Evolutionary conservation across 2,797 vertebrate species (phyloP).

Genomic region (Urophycis tenuis): DNA sequence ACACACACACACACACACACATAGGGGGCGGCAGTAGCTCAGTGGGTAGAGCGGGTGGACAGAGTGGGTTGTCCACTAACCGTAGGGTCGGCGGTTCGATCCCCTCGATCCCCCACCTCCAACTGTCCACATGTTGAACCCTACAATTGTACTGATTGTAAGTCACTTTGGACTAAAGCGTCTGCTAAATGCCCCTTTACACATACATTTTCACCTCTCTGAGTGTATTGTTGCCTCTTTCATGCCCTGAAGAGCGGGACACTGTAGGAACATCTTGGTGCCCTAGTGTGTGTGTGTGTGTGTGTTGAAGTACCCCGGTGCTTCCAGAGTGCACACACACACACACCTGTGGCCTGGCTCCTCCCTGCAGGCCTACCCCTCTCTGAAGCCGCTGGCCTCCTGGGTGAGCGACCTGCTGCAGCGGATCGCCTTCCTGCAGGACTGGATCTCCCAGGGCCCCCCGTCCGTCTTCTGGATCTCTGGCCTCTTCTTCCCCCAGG

Average conservation of each 20-base stretch:
- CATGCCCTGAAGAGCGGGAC: neutral
- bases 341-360: neutral
- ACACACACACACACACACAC: too few species aligned
- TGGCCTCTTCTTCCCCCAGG: constrained; percentile 86
- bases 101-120: too few species aligned
- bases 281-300: neutral
- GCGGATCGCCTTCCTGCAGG: constrained; percentile 74
- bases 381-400: constrained; percentile 84
- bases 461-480: constrained; percentile 89
- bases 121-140: too few species aligned
- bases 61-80: too few species aligned
- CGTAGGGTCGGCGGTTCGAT: too few species aligned
- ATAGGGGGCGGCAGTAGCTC: too few species aligned
- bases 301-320: neutral
- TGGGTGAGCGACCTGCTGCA: constrained; percentile 84
- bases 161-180: too few species aligned
- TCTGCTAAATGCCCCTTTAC: too few species aligned
- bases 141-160: too few species aligned
- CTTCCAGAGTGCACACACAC: neutral
- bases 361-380: constrained; percentile 76
- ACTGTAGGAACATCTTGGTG: neutral
- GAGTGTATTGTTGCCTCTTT: too few species aligned
- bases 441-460: constrained; percentile 77
- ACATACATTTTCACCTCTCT: too few species aligned
- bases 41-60: too few species aligned